A percentile compares a stretch with the other conserved stretches of the same genome.
phyloP scores from a whole-genome alignment of 2,797 vertebrate species.

The Eleutherodactylus coqui region DNA sequence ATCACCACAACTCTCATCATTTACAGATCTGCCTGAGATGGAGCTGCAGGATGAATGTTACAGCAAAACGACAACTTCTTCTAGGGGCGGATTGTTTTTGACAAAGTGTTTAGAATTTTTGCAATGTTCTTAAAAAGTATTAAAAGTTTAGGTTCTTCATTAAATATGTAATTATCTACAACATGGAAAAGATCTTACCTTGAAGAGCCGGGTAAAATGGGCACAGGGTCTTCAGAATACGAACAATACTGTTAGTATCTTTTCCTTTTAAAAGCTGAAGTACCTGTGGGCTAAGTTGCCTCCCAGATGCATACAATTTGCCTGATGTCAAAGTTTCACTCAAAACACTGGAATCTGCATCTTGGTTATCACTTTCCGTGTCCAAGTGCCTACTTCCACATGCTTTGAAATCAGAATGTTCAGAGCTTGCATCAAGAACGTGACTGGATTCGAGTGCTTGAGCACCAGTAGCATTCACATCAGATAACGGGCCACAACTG shows the following conservation, averaged over 20 bases:
- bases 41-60: too few relatives aligned
- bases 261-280: slow-evolving; percentile 26
- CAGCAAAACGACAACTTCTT: too few relatives aligned
- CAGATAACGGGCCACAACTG: neutral
- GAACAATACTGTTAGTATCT: neutral
- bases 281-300: slow-evolving; percentile 24
- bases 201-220: slow-evolving; percentile 27
- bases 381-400: neutral
- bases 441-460: neutral
- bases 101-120: too few relatives aligned
- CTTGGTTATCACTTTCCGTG: neutral
- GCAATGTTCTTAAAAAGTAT: too few relatives aligned
- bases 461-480: neutral
- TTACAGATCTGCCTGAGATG: too few relatives aligned
- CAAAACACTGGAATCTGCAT: neutral
- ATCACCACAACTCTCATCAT: too few relatives aligned
- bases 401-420: neutral
- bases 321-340: neutral
- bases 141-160: too few relatives aligned
- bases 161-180: neutral
- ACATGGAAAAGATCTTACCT: slow-evolving; percentile 6
- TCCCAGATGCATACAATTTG: neutral
- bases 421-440: neutral
- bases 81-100: too few relatives aligned
- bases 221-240: slow-evolving; percentile 9